Evolutionary conservation across 2,888 invertebrate genomes (phyloP), one percentile per base, ranked within the genome.

Genomic region (Eudemis profundana): DNA sequence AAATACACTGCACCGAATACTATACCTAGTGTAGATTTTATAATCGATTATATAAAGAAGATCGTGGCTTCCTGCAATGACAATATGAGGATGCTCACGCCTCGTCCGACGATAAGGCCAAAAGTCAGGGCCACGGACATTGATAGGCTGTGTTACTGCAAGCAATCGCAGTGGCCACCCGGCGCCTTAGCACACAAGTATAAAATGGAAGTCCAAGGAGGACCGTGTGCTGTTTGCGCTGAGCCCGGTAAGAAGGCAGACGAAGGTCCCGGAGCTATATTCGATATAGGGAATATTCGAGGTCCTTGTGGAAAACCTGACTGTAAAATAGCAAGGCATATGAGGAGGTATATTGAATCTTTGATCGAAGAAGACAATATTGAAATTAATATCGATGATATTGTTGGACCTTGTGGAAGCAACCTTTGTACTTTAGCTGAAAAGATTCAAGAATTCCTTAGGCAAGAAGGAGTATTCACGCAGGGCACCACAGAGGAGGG

Each of bases 61-160:
- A 87, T 89, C 8, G 87, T 92, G 47, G 80, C 86, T 12, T 90
- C 91, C 3, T 90, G 91, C 72, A 90, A 92, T 72, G 91, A 92
- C 70, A 89, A 90, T 69, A 87, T 92, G 89, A 84, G 91, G 69
- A 90, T 89, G 90, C 72, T 92, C 65, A 91, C 90, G 23, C 91
- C 91, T 51, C 83, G 85, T 10, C 83, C 89, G 10, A 81, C 86
- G 2, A 87, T 91, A 68, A 78, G 66, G 62, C 90, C 90, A 1
- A 82, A 87, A 79, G 70, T 88, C 0, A 89, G 87, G 78, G 90
- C 91, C 1, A 90, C 90, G 1, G 91, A 92, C 70, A 87, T 91
- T 17, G 90, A 91, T 61, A 85, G 82, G 69, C 77, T 86, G 40
- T 91, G 91, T 69, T 89, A 89, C 61, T 92, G 92, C 68, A 83